These are phyloP conservation scores for Trematomus bernacchii DNA, from an alignment of 2,797 vertebrate species.

Conservation along the genomic window DNA sequence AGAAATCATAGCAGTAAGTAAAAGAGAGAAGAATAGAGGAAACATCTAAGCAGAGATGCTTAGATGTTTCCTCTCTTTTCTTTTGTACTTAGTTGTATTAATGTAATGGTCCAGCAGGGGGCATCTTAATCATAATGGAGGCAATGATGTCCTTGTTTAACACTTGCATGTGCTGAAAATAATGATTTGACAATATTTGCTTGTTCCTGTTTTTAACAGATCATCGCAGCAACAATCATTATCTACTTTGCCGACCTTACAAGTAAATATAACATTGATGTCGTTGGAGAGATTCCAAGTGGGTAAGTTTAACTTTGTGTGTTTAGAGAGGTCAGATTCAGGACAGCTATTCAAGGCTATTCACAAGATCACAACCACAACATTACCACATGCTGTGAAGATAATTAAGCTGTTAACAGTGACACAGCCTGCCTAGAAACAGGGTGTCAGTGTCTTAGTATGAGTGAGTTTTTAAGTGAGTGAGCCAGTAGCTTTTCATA, in stretches of 20 bases:
- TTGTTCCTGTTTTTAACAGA: conserved; percentile 62
- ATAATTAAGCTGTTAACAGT: no score
- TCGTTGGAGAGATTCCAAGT: conserved; percentile 91
- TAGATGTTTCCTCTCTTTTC: neutral
- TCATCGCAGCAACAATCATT: conserved; percentile 87
- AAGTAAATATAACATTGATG: conserved; percentile 78
- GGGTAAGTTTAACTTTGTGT: conserved; percentile 84
- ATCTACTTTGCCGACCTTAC: conserved; percentile 84
- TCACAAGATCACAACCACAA: conserved; percentile 8
- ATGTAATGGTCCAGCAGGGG: conserved; percentile 55
- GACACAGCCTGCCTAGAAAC: no score
- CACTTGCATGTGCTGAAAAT: neutral
- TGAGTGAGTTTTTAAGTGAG: neutral
- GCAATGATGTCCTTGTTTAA: conserved; percentile 8
- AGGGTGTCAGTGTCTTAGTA: no score
- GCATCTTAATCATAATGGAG: neutral
- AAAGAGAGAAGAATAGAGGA: no score
- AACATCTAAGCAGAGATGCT: neutral
- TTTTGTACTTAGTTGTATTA: neutral
- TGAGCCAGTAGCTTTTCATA: no score
- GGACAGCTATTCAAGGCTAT: conserved; percentile 10
- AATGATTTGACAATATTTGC: conserved; percentile 8
- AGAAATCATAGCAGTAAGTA: conserved; percentile 90
- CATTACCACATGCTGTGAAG: neutral
- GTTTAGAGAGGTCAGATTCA: neutral